Evolutionary conservation across 2,888 invertebrate genomes (phyloP), one percentile per base, ranked within the genome.

Genomic region (Linnaemya tessellans): DNA sequence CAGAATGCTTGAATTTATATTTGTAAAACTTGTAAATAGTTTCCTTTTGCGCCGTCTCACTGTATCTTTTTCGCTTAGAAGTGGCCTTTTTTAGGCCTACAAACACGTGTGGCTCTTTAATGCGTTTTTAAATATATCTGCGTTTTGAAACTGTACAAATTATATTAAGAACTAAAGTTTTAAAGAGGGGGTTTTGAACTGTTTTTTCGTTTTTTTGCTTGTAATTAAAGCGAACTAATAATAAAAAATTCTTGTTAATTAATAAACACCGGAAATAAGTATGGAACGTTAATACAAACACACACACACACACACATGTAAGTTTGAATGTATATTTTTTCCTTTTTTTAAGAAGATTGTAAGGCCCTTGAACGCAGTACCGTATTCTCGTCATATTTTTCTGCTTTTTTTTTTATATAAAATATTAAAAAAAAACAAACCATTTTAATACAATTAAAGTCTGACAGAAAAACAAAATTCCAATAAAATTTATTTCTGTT

Each of bases 391-490:
- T 0, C 10, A 38, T 54, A 70, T 56, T 56, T 56, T 41, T 13
- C 9, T 20, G 18, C n/a, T 46, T 30, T 9, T 38, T 35, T 54
- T 46, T 38, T 41, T 22, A 41, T 18, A 25, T 7, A 71, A 30
- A 22, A 38, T n/a, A 46, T 20, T 20, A 30, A 43, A 30, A 54
- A 46, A 58, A 30, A 54, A 30, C 13, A 46, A 65, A 49, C 13
- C 38, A 35, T 22, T 60, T 35, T 15, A 58, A 60, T 38, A 77
- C 56, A 68, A 56, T 77, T 56, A 77, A 56, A 43, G 15, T 35
- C 46, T 54, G 60, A 38, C 68, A 41, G n/a, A 62, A 70, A n/a
- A 70, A 56, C 15, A 11, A 71, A 79, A 79, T 79, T 64, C 79
- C 73, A 74, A 74, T 74, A 74, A 25, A n/a, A 43, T 80, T 73